Conservation (phyloP, 2,797 vertebrate species). For the Morus bassanus region DNA sequence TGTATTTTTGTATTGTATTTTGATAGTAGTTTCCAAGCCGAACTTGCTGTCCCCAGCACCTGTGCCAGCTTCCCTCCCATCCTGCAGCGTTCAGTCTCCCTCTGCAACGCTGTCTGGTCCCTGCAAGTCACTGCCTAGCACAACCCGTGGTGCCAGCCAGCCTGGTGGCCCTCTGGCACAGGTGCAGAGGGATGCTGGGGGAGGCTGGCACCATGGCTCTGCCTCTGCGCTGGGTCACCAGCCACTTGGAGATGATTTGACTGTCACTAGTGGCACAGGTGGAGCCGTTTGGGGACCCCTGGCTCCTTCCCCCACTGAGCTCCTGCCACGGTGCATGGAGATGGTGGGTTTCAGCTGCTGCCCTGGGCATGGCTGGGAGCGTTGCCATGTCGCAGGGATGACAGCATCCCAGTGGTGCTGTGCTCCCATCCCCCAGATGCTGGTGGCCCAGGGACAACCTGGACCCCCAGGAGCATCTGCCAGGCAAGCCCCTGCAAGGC, state of each 20-base stretch:
- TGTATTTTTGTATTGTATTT: too few relatives aligned
- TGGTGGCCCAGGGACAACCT: not conserved
- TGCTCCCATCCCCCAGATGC: not conserved
- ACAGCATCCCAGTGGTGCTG: not conserved
- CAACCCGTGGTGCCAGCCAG: not conserved
- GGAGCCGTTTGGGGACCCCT: not conserved
- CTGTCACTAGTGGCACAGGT: not conserved
- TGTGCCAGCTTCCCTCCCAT: not conserved
- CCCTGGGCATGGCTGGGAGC: not conserved
- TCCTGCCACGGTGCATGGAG: not conserved
- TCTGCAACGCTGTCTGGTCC: not conserved
- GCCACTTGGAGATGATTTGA: not conserved
- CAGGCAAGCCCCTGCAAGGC: not conserved
- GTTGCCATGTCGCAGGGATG: not conserved
- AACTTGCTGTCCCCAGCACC: not conserved
- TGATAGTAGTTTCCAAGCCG: not conserved
- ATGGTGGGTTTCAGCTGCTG: not conserved
- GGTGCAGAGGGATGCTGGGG: not conserved
- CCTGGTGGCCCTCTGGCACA: not conserved
- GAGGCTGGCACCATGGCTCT: not conserved
- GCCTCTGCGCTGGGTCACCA: not conserved
- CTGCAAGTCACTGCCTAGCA: not conserved
- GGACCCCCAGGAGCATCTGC: not conserved
- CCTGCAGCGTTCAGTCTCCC: fast-evolving
- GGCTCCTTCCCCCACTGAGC: not conserved